Evolutionary conservation across 1,140 invertebrate species (phyloP).

Genomic region (Samia ricini): DNA sequence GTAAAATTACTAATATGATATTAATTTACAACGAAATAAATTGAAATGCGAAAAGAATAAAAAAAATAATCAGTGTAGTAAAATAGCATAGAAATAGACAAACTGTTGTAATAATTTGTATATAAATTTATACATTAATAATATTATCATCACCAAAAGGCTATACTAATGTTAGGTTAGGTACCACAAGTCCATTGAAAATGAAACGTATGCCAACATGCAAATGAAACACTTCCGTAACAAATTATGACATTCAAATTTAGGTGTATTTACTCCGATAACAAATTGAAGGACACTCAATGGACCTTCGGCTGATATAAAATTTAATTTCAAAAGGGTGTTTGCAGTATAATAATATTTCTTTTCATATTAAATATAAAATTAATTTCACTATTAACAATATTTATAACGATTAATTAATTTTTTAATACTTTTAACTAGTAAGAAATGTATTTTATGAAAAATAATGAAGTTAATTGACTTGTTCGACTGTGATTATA

Average conservation of each 20-base stretch:
- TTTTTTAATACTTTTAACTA: too few relatives aligned
- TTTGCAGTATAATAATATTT: neutral
- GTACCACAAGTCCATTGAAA: neutral
- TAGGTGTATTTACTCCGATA: slow-evolving; percentile 5
- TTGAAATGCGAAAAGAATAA: too few relatives aligned
- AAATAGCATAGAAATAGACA: neutral
- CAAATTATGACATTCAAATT: slow-evolving; percentile 10
- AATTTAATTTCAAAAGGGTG: slow-evolving; percentile 3
- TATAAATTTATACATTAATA: neutral
- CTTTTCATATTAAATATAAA: too few relatives aligned
- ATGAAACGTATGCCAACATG: neutral
- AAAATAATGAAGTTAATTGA: neutral
- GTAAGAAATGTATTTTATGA: neutral
- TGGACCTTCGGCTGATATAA: neutral
- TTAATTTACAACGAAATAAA: too few relatives aligned
- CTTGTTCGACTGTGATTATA: too few relatives aligned
- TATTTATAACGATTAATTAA: too few relatives aligned
- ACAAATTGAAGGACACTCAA: slow-evolving; percentile 1
- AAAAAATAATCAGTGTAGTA: too few relatives aligned
- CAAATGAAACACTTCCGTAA: slow-evolving; percentile 2
- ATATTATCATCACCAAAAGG: neutral
- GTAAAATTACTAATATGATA: too few relatives aligned
- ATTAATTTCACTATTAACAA: too few relatives aligned
- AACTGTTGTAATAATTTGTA: neutral
- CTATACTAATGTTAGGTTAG: too few relatives aligned